A percentile compares a stretch with the other conserved stretches of the same genome.
phyloP scores from a whole-genome alignment of 2,888 invertebrate species.

The Zygogramma bicolorata region DNA sequence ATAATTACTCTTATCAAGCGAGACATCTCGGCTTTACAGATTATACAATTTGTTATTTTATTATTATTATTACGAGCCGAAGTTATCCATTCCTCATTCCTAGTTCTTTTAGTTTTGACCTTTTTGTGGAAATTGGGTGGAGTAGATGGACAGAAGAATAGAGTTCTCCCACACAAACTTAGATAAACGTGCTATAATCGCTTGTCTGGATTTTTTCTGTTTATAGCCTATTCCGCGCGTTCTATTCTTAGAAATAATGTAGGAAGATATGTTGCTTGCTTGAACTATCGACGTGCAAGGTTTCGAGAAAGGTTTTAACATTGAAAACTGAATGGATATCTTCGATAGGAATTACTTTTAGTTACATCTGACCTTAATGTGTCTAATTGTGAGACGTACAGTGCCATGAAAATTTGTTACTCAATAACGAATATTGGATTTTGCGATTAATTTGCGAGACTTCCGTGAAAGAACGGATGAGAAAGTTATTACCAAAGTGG shows the following conservation, averaged over 20 bases:
- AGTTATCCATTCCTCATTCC: background rate
- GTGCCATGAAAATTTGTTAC: background rate
- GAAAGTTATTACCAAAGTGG: background rate
- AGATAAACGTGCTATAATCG: conserved; percentile 13
- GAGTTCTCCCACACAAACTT: conserved; percentile 25
- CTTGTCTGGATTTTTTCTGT: conserved; percentile 14
- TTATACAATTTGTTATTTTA: too few relatives aligned
- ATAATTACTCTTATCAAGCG: too few relatives aligned
- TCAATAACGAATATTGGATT: background rate
- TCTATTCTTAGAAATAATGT: conserved; percentile 32
- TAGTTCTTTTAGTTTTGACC: background rate
- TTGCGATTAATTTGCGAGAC: background rate
- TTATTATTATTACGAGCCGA: background rate
- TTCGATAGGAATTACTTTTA: background rate
- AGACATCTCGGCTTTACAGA: too few relatives aligned
- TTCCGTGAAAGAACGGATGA: background rate
- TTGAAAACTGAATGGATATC: background rate
- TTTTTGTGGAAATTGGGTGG: conserved; percentile 25
- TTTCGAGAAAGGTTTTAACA: conserved; percentile 14
- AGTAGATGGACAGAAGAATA: conserved; percentile 24
- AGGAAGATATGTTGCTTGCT: conserved; percentile 22
- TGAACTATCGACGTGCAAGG: background rate
- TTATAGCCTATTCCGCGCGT: conserved; percentile 1
- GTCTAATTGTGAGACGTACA: background rate
- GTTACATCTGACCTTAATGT: background rate